Percentiles rank a stretch among this genome's conserved stretches.
Evolutionary conservation across 1,140 invertebrate species (phyloP).

Genomic region (Penaeus vannamei): DNA sequence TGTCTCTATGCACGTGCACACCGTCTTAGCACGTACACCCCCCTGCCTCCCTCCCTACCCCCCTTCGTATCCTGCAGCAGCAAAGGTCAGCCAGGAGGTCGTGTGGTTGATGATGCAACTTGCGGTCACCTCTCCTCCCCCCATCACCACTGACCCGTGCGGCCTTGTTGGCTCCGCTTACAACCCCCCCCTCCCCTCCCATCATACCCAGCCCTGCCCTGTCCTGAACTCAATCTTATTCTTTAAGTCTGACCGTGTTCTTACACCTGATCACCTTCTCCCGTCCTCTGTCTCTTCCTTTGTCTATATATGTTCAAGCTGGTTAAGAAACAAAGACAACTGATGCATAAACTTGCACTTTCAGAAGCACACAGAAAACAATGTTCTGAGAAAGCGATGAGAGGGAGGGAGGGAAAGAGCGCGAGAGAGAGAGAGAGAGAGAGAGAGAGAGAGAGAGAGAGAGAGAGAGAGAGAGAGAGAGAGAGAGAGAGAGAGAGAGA

Average conservation of each 20-base stretch:
- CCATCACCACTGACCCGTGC: too few relatives aligned
- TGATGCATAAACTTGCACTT: too few relatives aligned
- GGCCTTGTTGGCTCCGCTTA: not conserved
- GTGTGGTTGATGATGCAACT: too few relatives aligned
- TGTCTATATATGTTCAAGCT: not conserved
- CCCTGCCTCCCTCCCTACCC: slow-evolving; percentile 16
- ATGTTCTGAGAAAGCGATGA: not conserved
- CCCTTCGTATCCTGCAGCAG: not conserved
- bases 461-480: not conserved
- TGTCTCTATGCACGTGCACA: slow-evolving; percentile 12
- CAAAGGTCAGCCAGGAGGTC: too few relatives aligned
- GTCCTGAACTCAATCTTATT: not conserved
- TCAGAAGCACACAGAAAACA: not conserved
- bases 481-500: not conserved
- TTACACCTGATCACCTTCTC: not conserved
- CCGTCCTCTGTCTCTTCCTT: slow-evolving; percentile 24
- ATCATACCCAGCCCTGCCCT: not conserved
- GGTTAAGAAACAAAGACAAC: not conserved
- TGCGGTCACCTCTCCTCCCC: too few relatives aligned
- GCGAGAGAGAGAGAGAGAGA: slow-evolving; percentile 23
- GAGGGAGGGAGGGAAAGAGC: not conserved
- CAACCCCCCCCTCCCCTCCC: not conserved
- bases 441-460: not conserved
- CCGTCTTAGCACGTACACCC: slow-evolving; percentile 19
- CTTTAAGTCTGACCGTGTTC: not conserved